Conservation (phyloP, 2,113 vertebrate genomes). For the Chinchilla lanigera region DNA sequence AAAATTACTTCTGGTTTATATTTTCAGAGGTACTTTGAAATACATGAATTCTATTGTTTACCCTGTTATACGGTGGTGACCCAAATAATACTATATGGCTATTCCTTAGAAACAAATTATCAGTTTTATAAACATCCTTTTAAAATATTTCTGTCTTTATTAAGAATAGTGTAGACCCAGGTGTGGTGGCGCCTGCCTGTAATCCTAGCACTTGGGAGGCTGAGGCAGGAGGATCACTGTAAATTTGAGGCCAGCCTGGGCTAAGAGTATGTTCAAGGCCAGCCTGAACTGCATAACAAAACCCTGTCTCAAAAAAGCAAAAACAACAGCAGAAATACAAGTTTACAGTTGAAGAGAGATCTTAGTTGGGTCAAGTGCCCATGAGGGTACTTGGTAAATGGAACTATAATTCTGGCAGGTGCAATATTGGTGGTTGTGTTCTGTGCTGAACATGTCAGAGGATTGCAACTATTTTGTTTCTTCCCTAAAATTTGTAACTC, state of each 20-base stretch:
- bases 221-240: background rate
- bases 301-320: background rate
- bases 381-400: background rate
- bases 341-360: background rate
- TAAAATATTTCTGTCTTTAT: conserved; percentile 35
- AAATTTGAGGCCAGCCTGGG: background rate
- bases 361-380: background rate
- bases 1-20: conserved; percentile 52
- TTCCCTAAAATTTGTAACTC: background rate
- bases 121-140: conserved; percentile 48
- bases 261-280: background rate
- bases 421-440: background rate
- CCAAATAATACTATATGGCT: background rate
- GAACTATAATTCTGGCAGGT: background rate
- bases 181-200: background rate
- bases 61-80: background rate
- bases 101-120: conserved; percentile 23
- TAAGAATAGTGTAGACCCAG: background rate
- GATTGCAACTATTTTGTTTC: background rate
- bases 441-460: background rate
- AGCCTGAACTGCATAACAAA: background rate
- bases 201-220: background rate
- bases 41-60: conserved; percentile 12
- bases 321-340: background rate
- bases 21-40: conserved; percentile 22